These are phyloP conservation scores for Drosophila repletoides DNA, from an alignment of 1,140 invertebrate species.

Conservation along the genomic window DNA sequence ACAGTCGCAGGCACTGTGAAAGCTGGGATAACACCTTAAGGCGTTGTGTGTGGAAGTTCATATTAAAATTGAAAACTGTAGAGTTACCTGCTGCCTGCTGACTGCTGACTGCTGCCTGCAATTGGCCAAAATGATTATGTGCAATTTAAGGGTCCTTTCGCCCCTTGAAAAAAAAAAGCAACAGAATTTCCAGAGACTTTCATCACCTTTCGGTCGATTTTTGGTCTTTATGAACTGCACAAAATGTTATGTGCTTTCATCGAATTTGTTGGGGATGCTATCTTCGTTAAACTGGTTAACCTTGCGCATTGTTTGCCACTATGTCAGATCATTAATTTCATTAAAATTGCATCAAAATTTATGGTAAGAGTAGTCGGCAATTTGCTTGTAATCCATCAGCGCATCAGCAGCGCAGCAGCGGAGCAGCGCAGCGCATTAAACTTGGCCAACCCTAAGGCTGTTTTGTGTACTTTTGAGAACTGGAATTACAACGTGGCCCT, in stretches of 20 bases:
- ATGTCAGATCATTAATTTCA: slow-evolving; percentile 67
- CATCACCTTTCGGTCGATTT: slow-evolving; percentile 34
- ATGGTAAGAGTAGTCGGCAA: slow-evolving; percentile 43
- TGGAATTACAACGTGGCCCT: slow-evolving; percentile 60
- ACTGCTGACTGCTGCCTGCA: too few species aligned
- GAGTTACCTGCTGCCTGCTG: too few species aligned
- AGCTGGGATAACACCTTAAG: slow-evolving; percentile 25
- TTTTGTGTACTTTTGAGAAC: slow-evolving; percentile 33
- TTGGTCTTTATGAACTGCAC: slow-evolving; percentile 16
- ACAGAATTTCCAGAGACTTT: slow-evolving; percentile 19
- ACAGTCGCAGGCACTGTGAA: background rate
- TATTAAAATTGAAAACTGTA: background rate
- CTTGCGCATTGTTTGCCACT: slow-evolving; percentile 29
- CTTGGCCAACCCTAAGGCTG: slow-evolving; percentile 53
- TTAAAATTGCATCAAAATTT: slow-evolving; percentile 73
- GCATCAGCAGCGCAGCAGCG: too few species aligned
- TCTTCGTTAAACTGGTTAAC: slow-evolving; percentile 16
- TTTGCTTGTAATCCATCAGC: slow-evolving; percentile 76
- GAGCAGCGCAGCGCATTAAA: too few species aligned
- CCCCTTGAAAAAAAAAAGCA: background rate
- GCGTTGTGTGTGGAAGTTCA: slow-evolving; percentile 23
- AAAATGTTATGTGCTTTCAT: slow-evolving; percentile 33
- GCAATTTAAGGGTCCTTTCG: slow-evolving; percentile 21
- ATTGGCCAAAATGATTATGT: slow-evolving; percentile 11
- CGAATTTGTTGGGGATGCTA: slow-evolving; percentile 17